These are phyloP conservation scores for Ophion obscuratus DNA, from an alignment of 2,888 invertebrate species.

Conservation along the genomic window DNA sequence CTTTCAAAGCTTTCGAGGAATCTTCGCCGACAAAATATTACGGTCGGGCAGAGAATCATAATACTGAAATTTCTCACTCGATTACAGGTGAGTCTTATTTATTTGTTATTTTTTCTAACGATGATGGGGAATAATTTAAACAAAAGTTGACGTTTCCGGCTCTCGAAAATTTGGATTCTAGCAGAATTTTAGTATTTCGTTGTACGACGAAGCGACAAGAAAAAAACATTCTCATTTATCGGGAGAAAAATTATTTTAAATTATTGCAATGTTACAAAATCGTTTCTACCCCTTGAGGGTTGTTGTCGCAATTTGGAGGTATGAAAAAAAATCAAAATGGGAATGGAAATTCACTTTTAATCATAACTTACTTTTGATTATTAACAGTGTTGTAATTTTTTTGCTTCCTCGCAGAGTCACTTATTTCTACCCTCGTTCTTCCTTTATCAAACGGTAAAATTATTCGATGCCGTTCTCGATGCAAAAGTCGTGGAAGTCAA, in stretches of 20 bases:
- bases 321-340: background rate
- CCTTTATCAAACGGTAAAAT: slow-evolving; percentile 75
- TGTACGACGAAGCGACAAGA: background rate
- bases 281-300: background rate
- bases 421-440: slow-evolving; percentile 71
- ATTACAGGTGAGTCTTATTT: slow-evolving; percentile 67
- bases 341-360: background rate
- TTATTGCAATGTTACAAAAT: no score
- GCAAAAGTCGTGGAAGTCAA: slow-evolving; percentile 48
- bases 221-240: background rate
- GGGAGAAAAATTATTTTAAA: background rate
- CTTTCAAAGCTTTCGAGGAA: slow-evolving; percentile 56
- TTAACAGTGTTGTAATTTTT: background rate
- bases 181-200: background rate
- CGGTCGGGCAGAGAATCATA: slow-evolving; percentile 71
- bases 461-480: slow-evolving; percentile 75
- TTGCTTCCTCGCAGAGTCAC: slow-evolving; percentile 69
- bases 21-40: slow-evolving; percentile 68
- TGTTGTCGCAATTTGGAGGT: background rate
- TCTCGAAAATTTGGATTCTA: background rate
- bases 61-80: slow-evolving; percentile 72
- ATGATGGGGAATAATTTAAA: background rate
- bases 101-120: background rate
- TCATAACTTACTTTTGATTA: no score
- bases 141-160: background rate